Conservation (phyloP, 35 echinoderm and acorn worm genomes). For the Acanthaster planci region DNA sequence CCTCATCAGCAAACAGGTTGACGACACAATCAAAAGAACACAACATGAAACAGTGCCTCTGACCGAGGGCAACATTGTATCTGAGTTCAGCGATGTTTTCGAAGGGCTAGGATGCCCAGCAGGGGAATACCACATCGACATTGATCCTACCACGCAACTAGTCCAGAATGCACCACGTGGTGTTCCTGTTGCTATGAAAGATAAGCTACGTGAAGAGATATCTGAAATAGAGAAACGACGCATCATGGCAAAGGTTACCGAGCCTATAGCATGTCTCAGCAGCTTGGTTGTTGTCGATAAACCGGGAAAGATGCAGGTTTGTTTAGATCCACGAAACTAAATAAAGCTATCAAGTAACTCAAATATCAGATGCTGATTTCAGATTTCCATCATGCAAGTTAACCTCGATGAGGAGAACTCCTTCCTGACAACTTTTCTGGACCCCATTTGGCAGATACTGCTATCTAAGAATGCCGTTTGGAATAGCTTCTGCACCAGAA, state of each 20-base stretch:
- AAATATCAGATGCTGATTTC: conserved; percentile 33
- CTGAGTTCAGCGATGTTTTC: conserved; percentile 44
- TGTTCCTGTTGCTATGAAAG: conserved; percentile 37
- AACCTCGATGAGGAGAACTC: conserved; percentile 38
- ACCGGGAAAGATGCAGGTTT: conserved; percentile 43
- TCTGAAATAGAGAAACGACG: neutral
- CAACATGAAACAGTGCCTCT: neutral
- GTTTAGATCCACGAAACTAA: conserved; percentile 49
- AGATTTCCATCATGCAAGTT: conserved; percentile 31
- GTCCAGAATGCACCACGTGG: conserved; percentile 21
- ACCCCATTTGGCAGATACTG: conserved; percentile 50
- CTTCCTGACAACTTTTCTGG: conserved; percentile 42
- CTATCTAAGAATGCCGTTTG: conserved; percentile 56
- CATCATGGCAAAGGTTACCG: conserved; percentile 29
- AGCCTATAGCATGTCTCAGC: conserved; percentile 51
- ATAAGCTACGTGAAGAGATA: conserved; percentile 27
- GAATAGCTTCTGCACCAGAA: conserved; percentile 52
- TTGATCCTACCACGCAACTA: conserved; percentile 24
- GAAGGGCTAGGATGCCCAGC: conserved; percentile 32
- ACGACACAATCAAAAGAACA: neutral
- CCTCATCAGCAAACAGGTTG: neutral
- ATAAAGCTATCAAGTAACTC: conserved; percentile 32
- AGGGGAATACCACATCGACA: conserved; percentile 22
- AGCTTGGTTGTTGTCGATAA: conserved; percentile 40
- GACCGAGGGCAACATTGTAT: no score